phyloP scores from a whole-genome alignment of 2,888 invertebrate genomes.

The Lydus trimaculatus region DNA sequence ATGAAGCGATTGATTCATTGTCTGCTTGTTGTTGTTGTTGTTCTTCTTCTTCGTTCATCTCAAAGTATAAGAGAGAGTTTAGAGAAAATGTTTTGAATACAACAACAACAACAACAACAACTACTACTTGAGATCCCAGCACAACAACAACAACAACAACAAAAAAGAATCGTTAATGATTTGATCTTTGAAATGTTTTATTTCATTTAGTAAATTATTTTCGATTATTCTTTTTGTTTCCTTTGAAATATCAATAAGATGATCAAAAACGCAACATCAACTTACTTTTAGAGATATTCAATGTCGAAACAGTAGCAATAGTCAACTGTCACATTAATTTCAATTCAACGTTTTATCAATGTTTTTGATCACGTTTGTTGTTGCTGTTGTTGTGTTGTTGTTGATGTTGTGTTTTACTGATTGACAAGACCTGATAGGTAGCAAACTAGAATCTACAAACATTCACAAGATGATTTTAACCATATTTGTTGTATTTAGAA shows the following conservation, averaged over 20 bases:
- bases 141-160: neutral
- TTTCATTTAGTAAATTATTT: neutral
- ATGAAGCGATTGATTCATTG: constrained; percentile 11
- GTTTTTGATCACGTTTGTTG: constrained; percentile 29
- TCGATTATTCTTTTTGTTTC: neutral
- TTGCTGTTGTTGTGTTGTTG: constrained; percentile 27
- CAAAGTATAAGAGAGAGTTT: neutral
- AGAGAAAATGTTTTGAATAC: neutral
- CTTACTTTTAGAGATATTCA: constrained; percentile 26
- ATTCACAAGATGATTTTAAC: constrained; percentile 2
- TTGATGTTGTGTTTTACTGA: constrained; percentile 19
- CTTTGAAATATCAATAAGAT: neutral
- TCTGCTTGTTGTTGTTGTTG: constrained; percentile 1
- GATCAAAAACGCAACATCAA: constrained; percentile 7
- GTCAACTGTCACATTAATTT: constrained; percentile 41
- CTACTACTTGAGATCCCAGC: neutral
- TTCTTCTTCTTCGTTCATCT: neutral
- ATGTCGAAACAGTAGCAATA: constrained; percentile 41
- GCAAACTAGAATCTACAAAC: neutral
- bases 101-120: neutral
- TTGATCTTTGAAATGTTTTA: neutral
- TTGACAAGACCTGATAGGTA: constrained; percentile 36
- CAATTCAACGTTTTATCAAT: constrained; percentile 32
- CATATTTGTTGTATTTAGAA: neutral
- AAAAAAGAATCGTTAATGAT: neutral